Percentiles rank a stretch among this genome's conserved stretches.
Evolutionary conservation across 2,888 invertebrate genomes (phyloP).

Genomic region (Rhamphomyia laevipes): DNA sequence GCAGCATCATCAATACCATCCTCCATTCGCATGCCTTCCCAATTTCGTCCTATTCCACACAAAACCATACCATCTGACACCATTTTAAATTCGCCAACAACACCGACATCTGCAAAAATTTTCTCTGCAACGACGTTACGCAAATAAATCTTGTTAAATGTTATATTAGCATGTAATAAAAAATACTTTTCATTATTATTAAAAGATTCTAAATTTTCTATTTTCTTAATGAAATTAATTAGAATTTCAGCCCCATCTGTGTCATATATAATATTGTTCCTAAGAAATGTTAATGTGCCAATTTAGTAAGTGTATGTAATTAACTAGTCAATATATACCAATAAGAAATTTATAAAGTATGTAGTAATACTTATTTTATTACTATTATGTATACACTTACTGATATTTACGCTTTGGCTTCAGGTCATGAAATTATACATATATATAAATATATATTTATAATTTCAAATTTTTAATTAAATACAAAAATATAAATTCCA

Average conservation of each 20-base stretch:
- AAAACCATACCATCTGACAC: slow-evolving; percentile 31
- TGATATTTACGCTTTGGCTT: too few relatives aligned
- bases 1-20: slow-evolving; percentile 9
- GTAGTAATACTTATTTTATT: too few relatives aligned
- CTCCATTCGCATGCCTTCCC: slow-evolving; percentile 34
- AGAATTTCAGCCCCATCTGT: slow-evolving; percentile 29
- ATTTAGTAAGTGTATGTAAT: too few relatives aligned
- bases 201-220: neutral
- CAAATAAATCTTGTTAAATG: slow-evolving; percentile 25
- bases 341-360: too few relatives aligned
- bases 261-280: too few relatives aligned
- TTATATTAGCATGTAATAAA: neutral
- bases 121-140: slow-evolving; percentile 36
- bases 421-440: slow-evolving; percentile 17
- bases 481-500: too few relatives aligned
- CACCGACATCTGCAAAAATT: slow-evolving; percentile 35
- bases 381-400: too few relatives aligned
- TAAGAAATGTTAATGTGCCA: too few relatives aligned
- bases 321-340: too few relatives aligned
- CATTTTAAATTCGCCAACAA: slow-evolving; percentile 32
- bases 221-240: slow-evolving; percentile 22
- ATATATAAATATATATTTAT: neutral
- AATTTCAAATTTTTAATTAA: too few relatives aligned
- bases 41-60: slow-evolving; percentile 39
- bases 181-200: neutral